These are phyloP conservation scores for Calliopum simillimum DNA, from an alignment of 2,888 invertebrate genomes.

Conservation along the genomic window DNA sequence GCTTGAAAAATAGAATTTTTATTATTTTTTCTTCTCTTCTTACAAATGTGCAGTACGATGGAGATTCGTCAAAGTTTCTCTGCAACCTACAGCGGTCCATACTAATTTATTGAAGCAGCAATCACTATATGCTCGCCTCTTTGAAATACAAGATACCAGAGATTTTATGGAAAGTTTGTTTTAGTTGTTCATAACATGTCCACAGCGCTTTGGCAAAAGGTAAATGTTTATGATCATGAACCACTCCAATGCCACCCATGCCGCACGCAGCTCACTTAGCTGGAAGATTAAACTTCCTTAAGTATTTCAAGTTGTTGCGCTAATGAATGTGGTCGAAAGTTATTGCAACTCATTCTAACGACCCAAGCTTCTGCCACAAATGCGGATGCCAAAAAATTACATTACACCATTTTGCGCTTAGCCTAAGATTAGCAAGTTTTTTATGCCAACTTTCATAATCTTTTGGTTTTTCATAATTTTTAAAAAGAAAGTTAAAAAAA, in stretches of 20 bases:
- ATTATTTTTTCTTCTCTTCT: too few relatives aligned
- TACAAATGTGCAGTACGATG: neutral
- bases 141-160: neutral
- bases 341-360: neutral
- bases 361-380: neutral
- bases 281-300: slow-evolving; percentile 36
- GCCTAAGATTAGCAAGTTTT: neutral
- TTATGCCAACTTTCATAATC: neutral
- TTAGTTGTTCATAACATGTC: slow-evolving; percentile 15
- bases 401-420: neutral
- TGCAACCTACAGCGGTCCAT: slow-evolving; percentile 29
- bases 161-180: slow-evolving; percentile 15
- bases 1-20: too few relatives aligned
- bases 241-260: neutral
- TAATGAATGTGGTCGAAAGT: slow-evolving; percentile 59
- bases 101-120: slow-evolving; percentile 30
- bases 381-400: too few relatives aligned
- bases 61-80: neutral
- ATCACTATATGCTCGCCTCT: neutral
- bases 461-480: too few relatives aligned
- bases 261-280: slow-evolving; percentile 7
- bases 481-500: too few relatives aligned
- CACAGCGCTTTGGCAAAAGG: slow-evolving; percentile 8
- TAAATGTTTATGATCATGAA: neutral
- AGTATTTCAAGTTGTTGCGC: slow-evolving; percentile 61